Evolutionary conservation across 1,140 invertebrate species (phyloP).

Genomic region (Mesaphorura yosii): DNA sequence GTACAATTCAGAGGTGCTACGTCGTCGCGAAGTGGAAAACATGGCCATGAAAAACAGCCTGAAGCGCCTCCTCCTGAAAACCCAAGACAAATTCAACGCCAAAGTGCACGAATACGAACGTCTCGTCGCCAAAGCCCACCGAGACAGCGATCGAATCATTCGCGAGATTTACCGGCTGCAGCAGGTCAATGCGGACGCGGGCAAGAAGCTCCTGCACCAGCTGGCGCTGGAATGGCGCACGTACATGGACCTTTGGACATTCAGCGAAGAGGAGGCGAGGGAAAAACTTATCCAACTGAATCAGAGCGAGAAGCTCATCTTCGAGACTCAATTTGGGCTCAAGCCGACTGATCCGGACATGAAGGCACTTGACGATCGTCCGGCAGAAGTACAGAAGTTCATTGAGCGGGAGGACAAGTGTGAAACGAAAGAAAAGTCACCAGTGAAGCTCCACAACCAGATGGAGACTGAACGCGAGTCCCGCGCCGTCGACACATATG

Average conservation of each 20-base stretch:
- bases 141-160: conserved; percentile 11
- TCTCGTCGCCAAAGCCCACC: conserved; percentile 6
- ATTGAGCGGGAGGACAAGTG: neutral
- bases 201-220: conserved; percentile 17
- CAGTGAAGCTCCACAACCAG: neutral
- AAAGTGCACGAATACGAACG: conserved; percentile 4
- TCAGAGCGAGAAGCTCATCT: conserved; percentile 20
- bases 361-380: conserved; percentile 13
- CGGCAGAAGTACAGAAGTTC: conserved; percentile 15
- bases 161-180: conserved; percentile 22
- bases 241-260: conserved; percentile 27
- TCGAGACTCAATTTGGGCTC: conserved; percentile 19
- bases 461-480: conserved; percentile 1
- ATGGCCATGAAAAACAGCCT: conserved; percentile 22
- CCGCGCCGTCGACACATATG: neutral
- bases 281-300: conserved; percentile 18
- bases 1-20: conserved; percentile 25
- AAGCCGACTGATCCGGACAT: conserved; percentile 1
- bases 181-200: neutral
- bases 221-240: conserved; percentile 13
- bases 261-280: conserved; percentile 18
- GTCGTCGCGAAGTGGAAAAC: conserved; percentile 21
- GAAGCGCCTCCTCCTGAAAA: conserved; percentile 24
- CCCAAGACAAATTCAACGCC: conserved; percentile 18
- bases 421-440: neutral